phyloP scores from a whole-genome alignment of 1,140 invertebrate genomes.

The Cardiocondyla obscurior region DNA sequence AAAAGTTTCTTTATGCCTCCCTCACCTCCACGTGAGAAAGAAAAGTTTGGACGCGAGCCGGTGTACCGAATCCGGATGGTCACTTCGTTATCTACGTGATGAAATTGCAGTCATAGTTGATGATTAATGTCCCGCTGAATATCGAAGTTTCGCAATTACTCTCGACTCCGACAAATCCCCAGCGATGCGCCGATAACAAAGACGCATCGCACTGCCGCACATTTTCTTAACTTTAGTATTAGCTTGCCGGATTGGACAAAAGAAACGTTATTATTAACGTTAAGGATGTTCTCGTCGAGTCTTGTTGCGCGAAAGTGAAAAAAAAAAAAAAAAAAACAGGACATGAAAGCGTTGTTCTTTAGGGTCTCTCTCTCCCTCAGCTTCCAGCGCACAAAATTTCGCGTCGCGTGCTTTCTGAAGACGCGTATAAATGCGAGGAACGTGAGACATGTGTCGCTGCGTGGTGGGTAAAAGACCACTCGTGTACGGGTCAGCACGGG shows the following conservation, averaged over 20 bases:
- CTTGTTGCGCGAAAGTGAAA: not conserved
- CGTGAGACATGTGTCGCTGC: slow-evolving; percentile 11
- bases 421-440: slow-evolving; percentile 34
- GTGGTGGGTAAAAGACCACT: not conserved
- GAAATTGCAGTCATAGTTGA: slow-evolving; percentile 37
- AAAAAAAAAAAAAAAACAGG: not conserved
- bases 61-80: slow-evolving; percentile 30
- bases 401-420: slow-evolving; percentile 5
- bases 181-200: slow-evolving; percentile 37
- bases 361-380: not conserved
- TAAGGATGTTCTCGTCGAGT: not conserved
- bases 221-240: slow-evolving; percentile 45
- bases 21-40: not conserved
- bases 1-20: slow-evolving; percentile 21
- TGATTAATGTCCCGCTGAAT: slow-evolving; percentile 59
- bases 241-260: not conserved
- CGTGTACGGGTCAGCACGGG: not conserved
- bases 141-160: slow-evolving; percentile 60
- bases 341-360: too few relatives aligned
- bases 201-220: slow-evolving; percentile 30
- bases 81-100: slow-evolving; percentile 49
- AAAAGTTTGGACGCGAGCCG: not conserved
- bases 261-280: not conserved
- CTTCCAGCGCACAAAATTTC: not conserved
- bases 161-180: slow-evolving; percentile 48